Percentiles rank a stretch among this genome's conserved stretches.
Conservation (phyloP, 2,113 vertebrate genomes). For the Perognathus longimembris region DNA sequence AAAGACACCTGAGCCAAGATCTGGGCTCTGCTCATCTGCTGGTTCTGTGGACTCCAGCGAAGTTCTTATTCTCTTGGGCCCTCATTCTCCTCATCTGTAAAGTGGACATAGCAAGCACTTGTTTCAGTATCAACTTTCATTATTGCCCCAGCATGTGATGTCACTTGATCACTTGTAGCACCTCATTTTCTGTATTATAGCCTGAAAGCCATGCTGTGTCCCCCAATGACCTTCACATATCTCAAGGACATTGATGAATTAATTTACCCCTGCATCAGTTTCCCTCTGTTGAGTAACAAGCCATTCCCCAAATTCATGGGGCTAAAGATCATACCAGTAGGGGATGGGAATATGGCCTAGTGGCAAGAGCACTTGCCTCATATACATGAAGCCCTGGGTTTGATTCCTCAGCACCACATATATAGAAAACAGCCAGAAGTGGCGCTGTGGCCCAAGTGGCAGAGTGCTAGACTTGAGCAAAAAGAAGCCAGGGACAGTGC, state of each 20-base stretch:
- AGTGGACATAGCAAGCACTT: not conserved
- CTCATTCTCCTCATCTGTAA: not conserved
- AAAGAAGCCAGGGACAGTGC: too few relatives aligned
- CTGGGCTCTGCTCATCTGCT: not conserved
- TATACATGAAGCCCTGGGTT: too few relatives aligned
- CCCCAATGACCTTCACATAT: not conserved
- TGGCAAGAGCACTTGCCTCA: too few relatives aligned
- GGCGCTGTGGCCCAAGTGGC: too few relatives aligned
- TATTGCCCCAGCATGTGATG: not conserved
- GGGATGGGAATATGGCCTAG: too few relatives aligned
- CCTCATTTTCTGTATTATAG: not conserved
- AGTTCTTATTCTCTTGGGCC: not conserved
- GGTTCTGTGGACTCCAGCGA: not conserved
- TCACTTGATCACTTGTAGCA: conserved; percentile 5
- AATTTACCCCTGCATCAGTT: not conserved
- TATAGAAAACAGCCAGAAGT: too few relatives aligned
- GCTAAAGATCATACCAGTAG: not conserved
- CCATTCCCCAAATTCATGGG: not conserved
- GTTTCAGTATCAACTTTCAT: not conserved
- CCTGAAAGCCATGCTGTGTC: not conserved
- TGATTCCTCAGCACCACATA: too few relatives aligned
- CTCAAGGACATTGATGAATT: not conserved
- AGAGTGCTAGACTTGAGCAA: too few relatives aligned
- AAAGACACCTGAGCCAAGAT: not conserved
- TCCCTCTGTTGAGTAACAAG: not conserved